Evolutionary conservation across 2,888 invertebrate species (phyloP), one percentile per base, ranked within the genome.

Genomic region (Trileptium ribeirensis): DNA sequence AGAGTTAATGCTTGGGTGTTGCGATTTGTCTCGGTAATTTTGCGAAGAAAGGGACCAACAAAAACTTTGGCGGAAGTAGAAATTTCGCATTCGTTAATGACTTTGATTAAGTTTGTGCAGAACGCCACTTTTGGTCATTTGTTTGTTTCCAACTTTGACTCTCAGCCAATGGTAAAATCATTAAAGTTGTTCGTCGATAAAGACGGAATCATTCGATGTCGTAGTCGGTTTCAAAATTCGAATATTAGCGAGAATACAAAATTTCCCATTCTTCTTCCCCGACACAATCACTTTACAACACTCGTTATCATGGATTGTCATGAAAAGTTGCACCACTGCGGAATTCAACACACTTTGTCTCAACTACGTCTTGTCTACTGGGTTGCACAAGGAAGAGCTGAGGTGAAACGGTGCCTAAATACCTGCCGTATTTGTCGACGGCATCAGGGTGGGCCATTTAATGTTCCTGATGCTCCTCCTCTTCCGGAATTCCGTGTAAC

Each of bases 401-500:
- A 38, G 38, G 77, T 75, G 24, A 36, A 75, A 75, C 77, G 39
- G 15, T 8, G 80, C 37, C n/a, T 80, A n/a, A 3, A 80, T 29
- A 79, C 24, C 19, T 80, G 81, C 37, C 24, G 8, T 38, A 3
- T 24, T 3, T 80, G 80, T 81, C n/a, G 80, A 2, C 79, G 37
- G 15, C 3, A 8, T 3, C 24, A 80, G 33, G 80, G 80, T 24
- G 80, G 80, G 19, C 81, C 80, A 29, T 80, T 33, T 33, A 79
- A 80, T n/a, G 2, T 37, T 24, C 80, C 80, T n/a, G 2, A 24
- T 15, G 24, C 37, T 3, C 80, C 80, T 3, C 80, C 80, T 3
- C 37, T 80, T 3, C 80, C 80, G n/a, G 80, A 80, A 24, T 33
- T n/a, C 19, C 2, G 80, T 19, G 80, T 80, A 24, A 81, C 15